These are phyloP conservation scores for Carassius gibelio DNA, from an alignment of 2,113 vertebrate genomes.

Conservation along the genomic window DNA sequence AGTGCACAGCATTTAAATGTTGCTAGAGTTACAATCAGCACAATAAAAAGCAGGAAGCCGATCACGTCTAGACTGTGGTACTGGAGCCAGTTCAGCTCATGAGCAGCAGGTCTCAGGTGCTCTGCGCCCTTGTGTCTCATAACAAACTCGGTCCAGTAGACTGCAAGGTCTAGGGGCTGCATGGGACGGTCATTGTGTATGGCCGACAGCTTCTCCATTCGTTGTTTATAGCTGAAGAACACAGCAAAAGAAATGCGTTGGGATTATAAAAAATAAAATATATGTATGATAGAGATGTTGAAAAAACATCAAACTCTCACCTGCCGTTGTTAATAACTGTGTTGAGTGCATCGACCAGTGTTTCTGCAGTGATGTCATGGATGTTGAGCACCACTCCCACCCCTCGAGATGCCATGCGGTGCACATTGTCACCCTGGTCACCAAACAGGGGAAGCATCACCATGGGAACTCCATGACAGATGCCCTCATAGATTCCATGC, in stretches of 20 bases:
- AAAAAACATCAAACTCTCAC: slow-evolving; percentile 67
- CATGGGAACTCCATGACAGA: slow-evolving; percentile 91
- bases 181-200: slow-evolving; percentile 86
- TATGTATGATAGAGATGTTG: not conserved
- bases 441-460: slow-evolving; percentile 84
- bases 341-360: slow-evolving; percentile 78
- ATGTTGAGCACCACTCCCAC: slow-evolving; percentile 82
- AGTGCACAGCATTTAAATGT: slow-evolving; percentile 75
- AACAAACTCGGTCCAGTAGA: slow-evolving; percentile 91
- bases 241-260: not conserved
- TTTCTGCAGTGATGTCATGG: slow-evolving; percentile 76
- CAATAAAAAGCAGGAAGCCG: slow-evolving; percentile 70
- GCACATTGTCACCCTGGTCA: slow-evolving; percentile 89
- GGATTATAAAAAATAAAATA: not conserved
- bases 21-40: slow-evolving; percentile 68
- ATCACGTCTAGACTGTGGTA: slow-evolving; percentile 89
- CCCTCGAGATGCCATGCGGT: slow-evolving; percentile 76
- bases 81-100: slow-evolving; percentile 88
- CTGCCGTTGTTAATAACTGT: slow-evolving; percentile 83
- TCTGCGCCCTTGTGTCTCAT: slow-evolving; percentile 90
- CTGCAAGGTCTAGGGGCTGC: slow-evolving; percentile 85
- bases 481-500: slow-evolving; percentile 87
- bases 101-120: slow-evolving; percentile 83
- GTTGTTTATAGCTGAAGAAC: slow-evolving; percentile 85
- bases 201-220: slow-evolving; percentile 80